phyloP scores from a whole-genome alignment of 1,140 invertebrate species.

The Dysdera silvatica region DNA sequence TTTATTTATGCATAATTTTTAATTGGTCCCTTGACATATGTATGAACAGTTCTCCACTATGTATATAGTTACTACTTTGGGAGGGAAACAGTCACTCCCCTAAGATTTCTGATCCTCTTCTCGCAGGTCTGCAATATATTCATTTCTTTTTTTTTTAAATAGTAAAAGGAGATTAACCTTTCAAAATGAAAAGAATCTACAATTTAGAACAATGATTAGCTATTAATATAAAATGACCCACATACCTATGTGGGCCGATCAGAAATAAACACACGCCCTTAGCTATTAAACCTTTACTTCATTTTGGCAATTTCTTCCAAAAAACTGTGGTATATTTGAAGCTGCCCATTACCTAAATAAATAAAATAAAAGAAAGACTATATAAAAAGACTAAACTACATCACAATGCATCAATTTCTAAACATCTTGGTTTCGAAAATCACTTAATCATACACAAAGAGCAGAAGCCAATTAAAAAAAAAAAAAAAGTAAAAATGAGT shows the following conservation, averaged over 20 bases:
- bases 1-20: too few species aligned
- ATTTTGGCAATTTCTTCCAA: constrained; percentile 90
- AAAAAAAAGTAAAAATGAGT: neutral
- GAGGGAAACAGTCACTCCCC: too few species aligned
- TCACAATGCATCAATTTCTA: too few species aligned
- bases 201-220: too few species aligned
- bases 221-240: constrained; percentile 13
- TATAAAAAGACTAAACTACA: neutral
- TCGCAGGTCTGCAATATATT: too few species aligned
- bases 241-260: constrained; percentile 83
- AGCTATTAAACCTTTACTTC: constrained; percentile 75
- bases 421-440: neutral
- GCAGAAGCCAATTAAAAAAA: neutral
- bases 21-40: too few species aligned
- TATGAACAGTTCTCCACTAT: too few species aligned
- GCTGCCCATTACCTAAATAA: constrained; percentile 96
- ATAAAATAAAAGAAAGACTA: neutral
- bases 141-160: too few species aligned
- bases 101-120: too few species aligned
- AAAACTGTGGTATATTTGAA: constrained; percentile 88
- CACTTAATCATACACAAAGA: neutral
- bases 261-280: constrained; percentile 82
- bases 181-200: too few species aligned
- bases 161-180: too few species aligned
- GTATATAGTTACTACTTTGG: too few species aligned